phyloP scores from a whole-genome alignment of 2,113 vertebrate genomes.

The Microcebus jonahi region DNA sequence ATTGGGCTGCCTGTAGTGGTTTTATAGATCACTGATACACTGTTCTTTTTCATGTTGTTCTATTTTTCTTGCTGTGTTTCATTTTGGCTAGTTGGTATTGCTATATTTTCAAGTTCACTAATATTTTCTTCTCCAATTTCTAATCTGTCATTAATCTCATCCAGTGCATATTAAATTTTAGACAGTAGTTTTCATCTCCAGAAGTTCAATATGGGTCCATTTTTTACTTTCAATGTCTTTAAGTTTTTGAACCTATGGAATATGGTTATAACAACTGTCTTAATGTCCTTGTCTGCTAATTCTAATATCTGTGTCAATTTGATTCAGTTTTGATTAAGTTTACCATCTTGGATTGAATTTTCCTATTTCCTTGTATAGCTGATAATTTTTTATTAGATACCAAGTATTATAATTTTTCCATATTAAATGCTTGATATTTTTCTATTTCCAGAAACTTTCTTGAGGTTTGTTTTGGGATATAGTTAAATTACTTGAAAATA shows the following conservation, averaged over 20 bases:
- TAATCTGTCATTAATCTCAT: neutral
- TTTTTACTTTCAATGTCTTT: neutral
- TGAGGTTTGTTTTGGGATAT: neutral
- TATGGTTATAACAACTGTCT: neutral
- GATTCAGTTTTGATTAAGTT: neutral
- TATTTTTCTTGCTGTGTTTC: neutral
- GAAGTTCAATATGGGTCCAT: neutral
- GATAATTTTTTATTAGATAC: neutral
- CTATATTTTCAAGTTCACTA: neutral
- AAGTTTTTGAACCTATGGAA: constrained; percentile 5
- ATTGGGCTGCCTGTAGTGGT: neutral
- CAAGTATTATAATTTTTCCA: neutral
- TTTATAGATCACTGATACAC: neutral
- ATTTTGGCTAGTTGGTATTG: neutral
- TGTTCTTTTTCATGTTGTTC: neutral
- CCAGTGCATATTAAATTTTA: neutral
- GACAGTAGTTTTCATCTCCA: neutral
- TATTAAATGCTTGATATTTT: neutral
- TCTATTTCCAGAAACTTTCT: neutral
- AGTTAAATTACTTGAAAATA: neutral
- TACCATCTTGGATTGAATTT: neutral
- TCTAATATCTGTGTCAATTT: neutral
- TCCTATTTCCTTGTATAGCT: neutral
- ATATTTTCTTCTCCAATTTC: neutral
- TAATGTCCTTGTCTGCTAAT: neutral